Evolutionary conservation across 2,888 invertebrate species (phyloP), one percentile per base, ranked within the genome.

Genomic region (Sthenelais limicola): DNA sequence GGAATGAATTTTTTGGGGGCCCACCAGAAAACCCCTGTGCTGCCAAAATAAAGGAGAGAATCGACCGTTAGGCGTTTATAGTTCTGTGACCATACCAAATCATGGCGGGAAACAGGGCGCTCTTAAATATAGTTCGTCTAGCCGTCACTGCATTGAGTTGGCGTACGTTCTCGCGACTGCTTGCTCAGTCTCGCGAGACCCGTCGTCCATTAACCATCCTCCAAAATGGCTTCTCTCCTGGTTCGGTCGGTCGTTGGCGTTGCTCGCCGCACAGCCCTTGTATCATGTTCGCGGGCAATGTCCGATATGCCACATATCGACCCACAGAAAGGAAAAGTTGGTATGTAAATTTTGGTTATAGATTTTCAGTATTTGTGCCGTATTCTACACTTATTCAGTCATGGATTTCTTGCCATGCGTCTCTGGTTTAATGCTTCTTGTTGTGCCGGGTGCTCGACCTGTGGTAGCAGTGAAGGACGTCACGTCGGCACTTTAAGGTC

Each of bases 241-340:
- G 43, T 38, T 48, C 28, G 71, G n/a, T 48, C 71, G 1, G 47
- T 56, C 5, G 47, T 32, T 33, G 32, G 62, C n/a, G 32, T 71
- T 4, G 71, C 47, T 30, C 49, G 71, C n/a, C 54, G 71, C 28
- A 62, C 58, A 33, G 47, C 62, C 38, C 47, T 71, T 18, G 56
- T 71, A 21, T 47, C 62, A 21, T 62, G 58, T 21, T 24, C 49
- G 5, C 58, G 73, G 47, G 70, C 73, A 18, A 70, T 52, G 9
- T 69, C 71, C 9, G 49, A 68, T 52, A 62, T 58, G 28, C 71
- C 75, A 21, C 67, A 66, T 12, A 54, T 75, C 9, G 75, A 75
- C 51, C 75, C 75, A 30, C 71, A 68, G 26, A 75, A 75, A 69
- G 75, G 75, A 35, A 75, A 75, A 75, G 73, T 75, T 12, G 75